These are phyloP conservation scores for Drosophila guanche DNA, from an alignment of 1,140 invertebrate genomes.

Conservation along the genomic window DNA sequence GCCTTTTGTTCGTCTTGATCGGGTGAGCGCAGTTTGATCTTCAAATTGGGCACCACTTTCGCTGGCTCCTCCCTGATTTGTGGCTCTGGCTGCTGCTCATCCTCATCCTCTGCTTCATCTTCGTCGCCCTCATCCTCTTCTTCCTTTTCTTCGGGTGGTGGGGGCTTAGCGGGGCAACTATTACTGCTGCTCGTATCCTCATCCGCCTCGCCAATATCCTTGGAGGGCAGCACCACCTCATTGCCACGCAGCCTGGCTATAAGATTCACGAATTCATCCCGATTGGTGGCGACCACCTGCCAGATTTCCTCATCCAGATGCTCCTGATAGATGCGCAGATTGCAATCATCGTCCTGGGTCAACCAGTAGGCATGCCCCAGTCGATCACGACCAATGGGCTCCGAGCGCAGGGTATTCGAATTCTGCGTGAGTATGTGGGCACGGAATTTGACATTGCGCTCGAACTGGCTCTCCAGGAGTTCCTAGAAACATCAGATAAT, in stretches of 20 bases:
- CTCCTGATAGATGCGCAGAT: slow-evolving; percentile 96
- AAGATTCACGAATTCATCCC: slow-evolving; percentile 89
- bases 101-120: slow-evolving; percentile 51
- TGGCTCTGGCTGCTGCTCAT: slow-evolving; percentile 71
- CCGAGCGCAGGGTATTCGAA: slow-evolving; percentile 90
- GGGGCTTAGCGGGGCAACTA: slow-evolving; percentile 71
- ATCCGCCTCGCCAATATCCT: slow-evolving; percentile 85
- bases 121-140: slow-evolving; percentile 70
- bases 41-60: slow-evolving; percentile 69
- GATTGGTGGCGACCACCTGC: slow-evolving; percentile 94
- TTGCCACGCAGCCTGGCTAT: slow-evolving; percentile 89
- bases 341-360: slow-evolving; percentile 93
- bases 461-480: slow-evolving; percentile 97
- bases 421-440: slow-evolving; percentile 93
- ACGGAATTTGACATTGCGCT: slow-evolving; percentile 96
- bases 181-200: slow-evolving; percentile 86
- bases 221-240: slow-evolving; percentile 86
- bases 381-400: slow-evolving; percentile 95
- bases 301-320: slow-evolving; percentile 98
- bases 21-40: slow-evolving; percentile 71
- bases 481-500: slow-evolving; percentile 85
- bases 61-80: slow-evolving; percentile 55
- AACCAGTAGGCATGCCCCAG: slow-evolving; percentile 96
- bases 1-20: slow-evolving; percentile 50
- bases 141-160: slow-evolving; percentile 78